phyloP scores from a whole-genome alignment of 2,888 invertebrate species.

The Drosophila austrosaltans region DNA sequence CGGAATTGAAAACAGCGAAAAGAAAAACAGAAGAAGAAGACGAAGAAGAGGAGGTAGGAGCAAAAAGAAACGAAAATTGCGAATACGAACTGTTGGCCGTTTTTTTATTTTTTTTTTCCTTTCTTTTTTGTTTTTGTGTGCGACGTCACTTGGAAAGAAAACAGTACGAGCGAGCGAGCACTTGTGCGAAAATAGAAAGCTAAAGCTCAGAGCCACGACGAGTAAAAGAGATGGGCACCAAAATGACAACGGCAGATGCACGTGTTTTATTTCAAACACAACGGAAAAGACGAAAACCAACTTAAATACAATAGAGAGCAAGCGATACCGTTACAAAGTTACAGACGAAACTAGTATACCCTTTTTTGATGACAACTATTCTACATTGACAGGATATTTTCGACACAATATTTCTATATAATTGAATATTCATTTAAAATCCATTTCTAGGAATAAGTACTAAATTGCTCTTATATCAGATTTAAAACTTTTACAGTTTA shows the following conservation, averaged over 20 bases:
- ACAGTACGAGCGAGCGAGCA: conserved; percentile 16
- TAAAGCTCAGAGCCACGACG: conserved; percentile 7
- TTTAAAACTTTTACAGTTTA: too few species aligned
- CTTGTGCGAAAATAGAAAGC: conserved; percentile 38
- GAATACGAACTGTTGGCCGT: conserved; percentile 22
- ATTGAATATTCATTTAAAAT: too few species aligned
- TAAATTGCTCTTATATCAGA: too few species aligned
- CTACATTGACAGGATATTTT: too few species aligned
- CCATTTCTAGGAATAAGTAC: too few species aligned
- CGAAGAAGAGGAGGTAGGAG: conserved; percentile 33
- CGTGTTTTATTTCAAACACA: conserved; percentile 40
- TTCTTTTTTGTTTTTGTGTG: not conserved
- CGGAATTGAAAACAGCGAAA: conserved; percentile 65
- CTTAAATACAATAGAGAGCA: not conserved
- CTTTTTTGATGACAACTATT: not conserved
- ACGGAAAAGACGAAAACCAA: conserved; percentile 30
- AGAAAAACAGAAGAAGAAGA: conserved; percentile 13
- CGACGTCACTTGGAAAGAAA: conserved; percentile 11
- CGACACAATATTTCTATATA: too few species aligned
- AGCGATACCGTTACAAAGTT: too few species aligned
- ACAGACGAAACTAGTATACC: not conserved
- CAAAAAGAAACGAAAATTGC: conserved; percentile 35
- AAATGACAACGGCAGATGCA: conserved; percentile 43
- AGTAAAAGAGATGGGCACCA: not conserved
- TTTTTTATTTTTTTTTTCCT: too few species aligned